A percentile compares a stretch with the other conserved stretches of the same genome.
phyloP scores from a whole-genome alignment of 2,888 invertebrate species.

The Microctonus brassicae region DNA sequence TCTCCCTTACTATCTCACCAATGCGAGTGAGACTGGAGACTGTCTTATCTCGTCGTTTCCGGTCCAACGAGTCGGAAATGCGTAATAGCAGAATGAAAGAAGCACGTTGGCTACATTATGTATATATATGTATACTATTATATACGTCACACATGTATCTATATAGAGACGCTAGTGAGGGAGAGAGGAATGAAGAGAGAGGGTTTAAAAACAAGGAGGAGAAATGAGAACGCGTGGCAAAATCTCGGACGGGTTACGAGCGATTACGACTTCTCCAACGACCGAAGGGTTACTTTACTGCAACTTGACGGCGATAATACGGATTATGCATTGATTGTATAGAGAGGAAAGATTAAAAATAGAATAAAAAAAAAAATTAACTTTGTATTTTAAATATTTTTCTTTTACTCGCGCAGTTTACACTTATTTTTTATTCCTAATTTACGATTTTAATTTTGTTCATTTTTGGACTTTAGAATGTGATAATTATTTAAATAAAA shows the following conservation, averaged over 20 bases:
- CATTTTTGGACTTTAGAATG: too few relatives aligned
- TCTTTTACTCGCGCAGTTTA: too few relatives aligned
- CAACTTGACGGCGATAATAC: constrained; percentile 16
- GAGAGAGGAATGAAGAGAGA: constrained; percentile 47
- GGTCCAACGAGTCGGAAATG: constrained; percentile 70
- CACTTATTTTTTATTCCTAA: too few relatives aligned
- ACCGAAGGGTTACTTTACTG: constrained; percentile 35
- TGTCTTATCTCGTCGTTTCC: constrained; percentile 70
- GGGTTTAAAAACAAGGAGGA: constrained; percentile 27
- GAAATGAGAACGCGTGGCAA: constrained; percentile 23
- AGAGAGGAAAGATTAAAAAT: not conserved
- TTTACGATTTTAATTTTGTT: too few relatives aligned
- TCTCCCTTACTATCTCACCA: constrained; percentile 19
- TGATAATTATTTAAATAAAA: too few relatives aligned
- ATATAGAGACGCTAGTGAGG: constrained; percentile 35
- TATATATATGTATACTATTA: too few relatives aligned
- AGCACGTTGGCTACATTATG: constrained; percentile 43
- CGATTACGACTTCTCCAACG: constrained; percentile 35
- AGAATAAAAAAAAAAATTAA: too few relatives aligned
- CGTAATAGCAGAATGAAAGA: constrained; percentile 64
- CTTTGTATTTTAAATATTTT: too few relatives aligned
- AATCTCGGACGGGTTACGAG: constrained; percentile 36
- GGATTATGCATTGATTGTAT: not conserved
- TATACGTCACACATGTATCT: too few relatives aligned
- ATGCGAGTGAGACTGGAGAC: constrained; percentile 43